A percentile compares a stretch with the other conserved stretches of the same genome.
Conservation (phyloP, 1,140 invertebrate species). For the Eriosoma lanigerum region DNA sequence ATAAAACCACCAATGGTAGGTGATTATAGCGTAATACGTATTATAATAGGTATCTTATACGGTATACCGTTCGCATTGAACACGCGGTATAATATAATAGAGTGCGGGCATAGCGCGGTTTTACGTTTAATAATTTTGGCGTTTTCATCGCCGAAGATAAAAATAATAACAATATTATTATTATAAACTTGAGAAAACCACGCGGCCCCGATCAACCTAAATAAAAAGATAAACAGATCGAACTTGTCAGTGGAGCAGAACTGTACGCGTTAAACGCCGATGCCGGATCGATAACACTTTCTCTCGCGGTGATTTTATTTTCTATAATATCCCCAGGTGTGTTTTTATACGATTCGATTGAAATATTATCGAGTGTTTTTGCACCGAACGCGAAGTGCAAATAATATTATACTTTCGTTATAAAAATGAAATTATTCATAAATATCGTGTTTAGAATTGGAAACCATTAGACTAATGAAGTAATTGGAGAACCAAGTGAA, state of each 20-base stretch:
- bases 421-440: background rate
- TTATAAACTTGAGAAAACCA: background rate
- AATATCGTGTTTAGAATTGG: background rate
- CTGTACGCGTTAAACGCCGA: background rate
- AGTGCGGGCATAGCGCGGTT: too few species aligned
- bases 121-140: too few species aligned
- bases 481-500: background rate
- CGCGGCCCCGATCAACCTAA: background rate
- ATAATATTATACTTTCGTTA: conserved; percentile 2
- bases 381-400: too few species aligned
- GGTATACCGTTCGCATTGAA: background rate
- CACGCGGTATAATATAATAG: background rate
- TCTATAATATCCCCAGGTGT: background rate
- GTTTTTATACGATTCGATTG: conserved; percentile 14
- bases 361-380: too few species aligned
- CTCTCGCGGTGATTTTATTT: background rate
- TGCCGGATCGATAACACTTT: conserved; percentile 19
- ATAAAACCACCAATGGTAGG: too few species aligned
- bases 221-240: background rate
- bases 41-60: background rate
- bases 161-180: background rate
- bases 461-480: too few species aligned
- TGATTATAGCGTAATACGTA: background rate
- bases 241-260: conserved; percentile 10
- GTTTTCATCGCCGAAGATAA: too few species aligned